phyloP scores from a whole-genome alignment of 2,113 vertebrate genomes.

The Pluvialis apricaria region DNA sequence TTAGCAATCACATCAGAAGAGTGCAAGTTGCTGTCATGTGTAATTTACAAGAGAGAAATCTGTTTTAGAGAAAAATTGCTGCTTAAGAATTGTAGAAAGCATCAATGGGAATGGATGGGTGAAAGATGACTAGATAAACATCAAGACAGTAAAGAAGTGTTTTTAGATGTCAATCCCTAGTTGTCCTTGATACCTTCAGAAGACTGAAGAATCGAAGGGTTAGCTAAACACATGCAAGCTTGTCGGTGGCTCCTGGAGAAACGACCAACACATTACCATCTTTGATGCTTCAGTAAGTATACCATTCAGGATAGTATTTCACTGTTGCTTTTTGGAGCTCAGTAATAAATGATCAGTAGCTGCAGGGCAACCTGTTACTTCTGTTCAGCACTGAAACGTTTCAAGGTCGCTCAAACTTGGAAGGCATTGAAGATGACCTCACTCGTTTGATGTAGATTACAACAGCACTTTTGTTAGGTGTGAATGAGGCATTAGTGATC shows the following conservation, averaged over 20 bases:
- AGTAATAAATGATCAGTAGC: neutral
- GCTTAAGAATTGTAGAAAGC: neutral
- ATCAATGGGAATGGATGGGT: neutral
- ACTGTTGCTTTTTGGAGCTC: neutral
- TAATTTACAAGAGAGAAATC: neutral
- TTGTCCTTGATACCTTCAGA: neutral
- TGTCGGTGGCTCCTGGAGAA: neutral
- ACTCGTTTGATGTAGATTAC: neutral
- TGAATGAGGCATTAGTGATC: slow-evolving; percentile 4
- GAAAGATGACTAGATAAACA: neutral
- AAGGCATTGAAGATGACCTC: slow-evolving; percentile 29
- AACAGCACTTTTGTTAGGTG: slow-evolving; percentile 35
- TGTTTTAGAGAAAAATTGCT: neutral
- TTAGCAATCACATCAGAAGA: neutral
- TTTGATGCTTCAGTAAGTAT: neutral
- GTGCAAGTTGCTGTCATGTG: neutral
- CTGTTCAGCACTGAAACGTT: neutral
- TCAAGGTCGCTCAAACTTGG: neutral
- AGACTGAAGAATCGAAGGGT: neutral
- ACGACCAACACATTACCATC: neutral
- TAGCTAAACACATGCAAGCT: neutral
- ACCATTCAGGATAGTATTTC: neutral
- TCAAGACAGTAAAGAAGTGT: neutral
- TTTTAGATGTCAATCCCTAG: neutral
- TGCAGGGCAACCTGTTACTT: neutral